phyloP scores from a whole-genome alignment of 1,140 invertebrate species.

The Copidosoma floridanum region DNA sequence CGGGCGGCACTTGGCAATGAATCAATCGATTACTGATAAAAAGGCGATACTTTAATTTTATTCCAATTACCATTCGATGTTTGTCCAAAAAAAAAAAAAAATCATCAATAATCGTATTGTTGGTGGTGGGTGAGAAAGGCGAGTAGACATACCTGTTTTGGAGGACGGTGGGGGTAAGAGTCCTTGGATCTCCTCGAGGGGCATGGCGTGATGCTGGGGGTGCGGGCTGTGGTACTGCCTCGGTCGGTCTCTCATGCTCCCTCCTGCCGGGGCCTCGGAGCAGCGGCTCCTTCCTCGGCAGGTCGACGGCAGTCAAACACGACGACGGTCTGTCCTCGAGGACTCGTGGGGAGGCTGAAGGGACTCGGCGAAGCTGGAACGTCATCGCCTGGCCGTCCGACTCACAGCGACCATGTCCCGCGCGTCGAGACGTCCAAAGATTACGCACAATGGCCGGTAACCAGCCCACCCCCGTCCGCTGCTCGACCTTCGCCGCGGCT shows the following conservation, averaged over 20 bases:
- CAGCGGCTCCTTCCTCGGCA: slow-evolving; percentile 2
- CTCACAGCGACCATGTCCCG: slow-evolving; percentile 45
- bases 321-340: slow-evolving; percentile 40
- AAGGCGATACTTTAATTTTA: not conserved
- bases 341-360: slow-evolving; percentile 45
- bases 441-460: not conserved
- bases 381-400: slow-evolving; percentile 52
- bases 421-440: not conserved
- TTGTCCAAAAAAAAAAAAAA: too few species aligned
- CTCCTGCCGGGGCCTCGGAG: not conserved
- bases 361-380: slow-evolving; percentile 43
- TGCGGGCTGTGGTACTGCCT: slow-evolving; percentile 37
- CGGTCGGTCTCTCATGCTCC: slow-evolving; percentile 47
- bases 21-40: too few species aligned
- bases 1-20: too few species aligned
- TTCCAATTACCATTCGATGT: too few species aligned
- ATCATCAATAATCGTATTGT: too few species aligned
- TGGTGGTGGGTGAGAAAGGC: too few species aligned
- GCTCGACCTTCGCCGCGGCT: too few species aligned
- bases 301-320: slow-evolving; percentile 3
- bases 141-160: slow-evolving; percentile 38
- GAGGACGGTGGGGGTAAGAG: slow-evolving; percentile 44
- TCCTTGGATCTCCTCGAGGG: slow-evolving; percentile 48
- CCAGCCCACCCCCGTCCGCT: not conserved
- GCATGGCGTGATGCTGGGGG: slow-evolving; percentile 44